Conservation (phyloP, 1,140 invertebrate genomes). For the Paracyclopina nana region DNA sequence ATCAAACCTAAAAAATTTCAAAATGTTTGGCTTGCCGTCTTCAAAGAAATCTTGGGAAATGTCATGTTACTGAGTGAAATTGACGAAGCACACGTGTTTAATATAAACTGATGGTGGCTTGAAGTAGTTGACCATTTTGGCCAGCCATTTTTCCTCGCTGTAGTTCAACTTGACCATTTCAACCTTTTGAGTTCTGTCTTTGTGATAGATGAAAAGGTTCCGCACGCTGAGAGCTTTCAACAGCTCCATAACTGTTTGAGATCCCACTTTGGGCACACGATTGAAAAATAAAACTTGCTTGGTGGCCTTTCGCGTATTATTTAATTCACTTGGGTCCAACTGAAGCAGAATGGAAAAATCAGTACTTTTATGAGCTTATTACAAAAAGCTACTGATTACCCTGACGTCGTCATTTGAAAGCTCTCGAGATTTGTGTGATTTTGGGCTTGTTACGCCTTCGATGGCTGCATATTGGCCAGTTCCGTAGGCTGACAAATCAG, state of each 20-base stretch:
- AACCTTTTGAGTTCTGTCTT: conserved; percentile 57
- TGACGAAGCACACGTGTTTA: conserved; percentile 61
- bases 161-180: conserved; percentile 56
- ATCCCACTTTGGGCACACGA: conserved; percentile 48
- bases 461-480: background rate
- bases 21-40: background rate
- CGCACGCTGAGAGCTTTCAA: conserved; percentile 45
- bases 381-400: conserved; percentile 6
- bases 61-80: conserved; percentile 45
- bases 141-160: conserved; percentile 42
- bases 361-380: background rate
- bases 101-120: conserved; percentile 43
- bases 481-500: background rate
- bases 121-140: conserved; percentile 36
- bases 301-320: conserved; percentile 51
- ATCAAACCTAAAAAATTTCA: conserved; percentile 38
- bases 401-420: background rate
- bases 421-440: background rate
- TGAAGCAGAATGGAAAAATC: conserved; percentile 18
- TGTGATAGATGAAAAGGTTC: conserved; percentile 56
- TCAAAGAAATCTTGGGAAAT: background rate
- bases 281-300: conserved; percentile 63
- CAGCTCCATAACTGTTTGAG: conserved; percentile 68
- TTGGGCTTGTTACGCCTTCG: background rate
- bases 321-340: conserved; percentile 41